These are phyloP conservation scores for Ovibos moschatus DNA, from an alignment of 2,113 vertebrate species.

Conservation along the genomic window DNA sequence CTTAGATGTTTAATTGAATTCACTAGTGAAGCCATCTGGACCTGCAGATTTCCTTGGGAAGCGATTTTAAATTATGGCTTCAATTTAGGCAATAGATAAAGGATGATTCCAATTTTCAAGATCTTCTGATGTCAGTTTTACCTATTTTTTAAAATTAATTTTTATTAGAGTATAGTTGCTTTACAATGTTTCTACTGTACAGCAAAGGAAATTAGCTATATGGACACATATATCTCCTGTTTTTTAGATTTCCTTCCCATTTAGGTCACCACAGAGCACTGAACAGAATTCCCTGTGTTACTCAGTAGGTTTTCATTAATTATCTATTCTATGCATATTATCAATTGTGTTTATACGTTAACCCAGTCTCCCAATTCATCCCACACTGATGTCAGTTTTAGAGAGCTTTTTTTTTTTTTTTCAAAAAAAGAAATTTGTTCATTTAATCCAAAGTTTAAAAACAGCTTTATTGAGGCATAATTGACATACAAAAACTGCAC, in stretches of 20 bases:
- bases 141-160: not conserved
- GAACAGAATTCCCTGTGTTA: not conserved
- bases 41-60: not conserved
- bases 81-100: not conserved
- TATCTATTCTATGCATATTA: not conserved
- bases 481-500: not conserved
- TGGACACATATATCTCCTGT: not conserved
- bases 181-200: not conserved
- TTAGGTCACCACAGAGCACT: not conserved
- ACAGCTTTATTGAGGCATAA: not conserved
- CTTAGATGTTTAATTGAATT: not conserved
- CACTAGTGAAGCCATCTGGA: not conserved
- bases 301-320: not conserved
- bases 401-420: not conserved
- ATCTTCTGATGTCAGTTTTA: not conserved
- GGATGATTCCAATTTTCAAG: not conserved
- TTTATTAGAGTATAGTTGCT: not conserved
- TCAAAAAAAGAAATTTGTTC: not conserved
- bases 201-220: not conserved
- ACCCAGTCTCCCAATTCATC: not conserved
- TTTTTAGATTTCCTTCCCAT: not conserved
- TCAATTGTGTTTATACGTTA: not conserved
- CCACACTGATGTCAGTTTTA: not conserved
- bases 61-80: not conserved
- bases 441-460: slow-evolving; percentile 11